These are phyloP conservation scores for Oreochromis aureus DNA, from an alignment of 2,113 vertebrate species.

Conservation along the genomic window DNA sequence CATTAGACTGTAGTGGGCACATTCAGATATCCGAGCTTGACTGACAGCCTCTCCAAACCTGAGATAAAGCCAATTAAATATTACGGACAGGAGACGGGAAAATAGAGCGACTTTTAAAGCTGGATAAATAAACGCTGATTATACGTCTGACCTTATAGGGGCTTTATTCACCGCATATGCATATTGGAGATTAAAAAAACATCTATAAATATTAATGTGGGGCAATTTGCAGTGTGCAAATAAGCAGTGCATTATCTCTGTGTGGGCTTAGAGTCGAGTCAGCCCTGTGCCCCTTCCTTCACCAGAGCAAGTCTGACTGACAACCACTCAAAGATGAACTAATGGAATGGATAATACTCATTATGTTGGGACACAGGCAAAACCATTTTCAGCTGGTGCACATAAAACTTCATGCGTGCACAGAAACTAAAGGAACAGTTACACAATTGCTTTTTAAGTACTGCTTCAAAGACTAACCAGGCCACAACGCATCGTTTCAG, in stretches of 20 bases:
- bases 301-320: constrained; percentile 7
- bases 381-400: constrained; percentile 3
- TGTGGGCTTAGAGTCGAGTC: constrained; percentile 61
- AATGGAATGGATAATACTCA: constrained; percentile 46
- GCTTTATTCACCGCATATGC: constrained; percentile 63
- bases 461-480: constrained; percentile 36
- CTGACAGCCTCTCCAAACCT: constrained; percentile 58
- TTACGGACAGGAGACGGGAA: constrained; percentile 35
- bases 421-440: background rate
- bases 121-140: constrained; percentile 71
- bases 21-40: constrained; percentile 65
- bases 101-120: constrained; percentile 56
- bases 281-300: constrained; percentile 26
- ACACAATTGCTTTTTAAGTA: background rate
- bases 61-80: constrained; percentile 68
- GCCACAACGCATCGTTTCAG: constrained; percentile 19
- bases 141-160: constrained; percentile 68
- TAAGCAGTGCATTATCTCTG: constrained; percentile 65
- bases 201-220: constrained; percentile 75
- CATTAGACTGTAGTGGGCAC: constrained; percentile 39
- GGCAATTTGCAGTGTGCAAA: constrained; percentile 69
- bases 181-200: constrained; percentile 65
- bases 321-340: constrained; percentile 47
- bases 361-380: constrained; percentile 15
- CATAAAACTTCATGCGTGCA: background rate